phyloP scores from a whole-genome alignment of 2,113 vertebrate genomes.

The Ptilorrhoa leucosticta region DNA sequence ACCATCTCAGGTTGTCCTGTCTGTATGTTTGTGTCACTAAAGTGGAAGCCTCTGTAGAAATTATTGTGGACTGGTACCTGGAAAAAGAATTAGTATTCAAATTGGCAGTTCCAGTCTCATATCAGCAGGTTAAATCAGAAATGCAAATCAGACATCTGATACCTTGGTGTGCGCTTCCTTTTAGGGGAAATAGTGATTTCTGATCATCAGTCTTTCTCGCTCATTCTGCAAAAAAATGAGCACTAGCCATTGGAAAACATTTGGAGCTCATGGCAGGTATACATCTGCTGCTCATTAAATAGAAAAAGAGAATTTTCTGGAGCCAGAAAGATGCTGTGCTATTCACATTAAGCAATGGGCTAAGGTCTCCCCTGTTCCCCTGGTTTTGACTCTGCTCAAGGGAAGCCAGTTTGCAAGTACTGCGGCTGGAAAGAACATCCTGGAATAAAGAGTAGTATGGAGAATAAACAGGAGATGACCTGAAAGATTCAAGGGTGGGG shows the following conservation, averaged over 20 bases:
- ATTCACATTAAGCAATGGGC: not conserved
- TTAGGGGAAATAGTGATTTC: not conserved
- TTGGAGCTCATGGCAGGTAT: not conserved
- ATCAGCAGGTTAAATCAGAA: not conserved
- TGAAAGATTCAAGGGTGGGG: not conserved
- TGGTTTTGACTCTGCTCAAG: not conserved
- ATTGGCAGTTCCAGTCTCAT: not conserved
- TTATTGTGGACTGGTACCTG: not conserved
- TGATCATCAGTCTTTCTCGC: not conserved
- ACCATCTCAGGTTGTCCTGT: conserved; percentile 19
- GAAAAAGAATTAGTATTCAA: not conserved
- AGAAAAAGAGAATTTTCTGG: not conserved
- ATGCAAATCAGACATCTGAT: not conserved
- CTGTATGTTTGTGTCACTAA: not conserved
- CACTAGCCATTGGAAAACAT: not conserved
- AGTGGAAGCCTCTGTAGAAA: not conserved
- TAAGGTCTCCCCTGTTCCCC: not conserved
- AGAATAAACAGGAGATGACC: not conserved
- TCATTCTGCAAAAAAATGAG: not conserved
- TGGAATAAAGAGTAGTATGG: not conserved
- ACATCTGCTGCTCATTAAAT: not conserved
- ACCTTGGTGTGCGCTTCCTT: not conserved
- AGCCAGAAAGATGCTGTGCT: not conserved
- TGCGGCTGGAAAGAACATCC: not conserved
- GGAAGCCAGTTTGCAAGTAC: not conserved